phyloP scores from a whole-genome alignment of 2,888 invertebrate genomes.

The Mechanitis mazaeus region DNA sequence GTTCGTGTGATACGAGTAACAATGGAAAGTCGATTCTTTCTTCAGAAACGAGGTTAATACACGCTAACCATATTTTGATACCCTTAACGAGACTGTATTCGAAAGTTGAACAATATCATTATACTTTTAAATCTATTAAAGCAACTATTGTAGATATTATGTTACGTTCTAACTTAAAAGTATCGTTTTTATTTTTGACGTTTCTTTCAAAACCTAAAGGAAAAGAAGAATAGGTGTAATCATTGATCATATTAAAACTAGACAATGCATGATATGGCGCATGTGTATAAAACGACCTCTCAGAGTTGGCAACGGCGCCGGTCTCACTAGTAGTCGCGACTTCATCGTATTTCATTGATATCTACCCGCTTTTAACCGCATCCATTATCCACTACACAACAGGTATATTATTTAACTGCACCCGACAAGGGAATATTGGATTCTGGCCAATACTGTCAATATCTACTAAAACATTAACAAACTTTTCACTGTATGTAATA shows the following conservation, averaged over 20 bases:
- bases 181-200: no score
- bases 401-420: slow-evolving; percentile 23
- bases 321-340: slow-evolving; percentile 14
- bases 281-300: slow-evolving; percentile 10
- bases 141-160: no score
- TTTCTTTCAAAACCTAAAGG: not conserved
- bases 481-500: not conserved
- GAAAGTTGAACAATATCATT: not conserved
- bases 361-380: slow-evolving; percentile 13
- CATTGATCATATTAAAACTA: not conserved
- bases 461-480: slow-evolving; percentile 22
- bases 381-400: slow-evolving; percentile 14
- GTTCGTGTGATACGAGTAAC: slow-evolving; percentile 9
- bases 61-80: no score
- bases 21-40: slow-evolving; percentile 11
- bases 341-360: slow-evolving; percentile 22
- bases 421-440: slow-evolving; percentile 25
- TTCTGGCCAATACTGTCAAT: slow-evolving; percentile 16
- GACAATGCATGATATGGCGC: not conserved
- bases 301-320: slow-evolving; percentile 17
- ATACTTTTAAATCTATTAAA: no score
- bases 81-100: no score
- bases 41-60: not conserved
- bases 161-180: no score
- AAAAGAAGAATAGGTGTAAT: not conserved